These are phyloP conservation scores for Vimba vimba DNA, from an alignment of 2,113 vertebrate species.

Conservation along the genomic window DNA sequence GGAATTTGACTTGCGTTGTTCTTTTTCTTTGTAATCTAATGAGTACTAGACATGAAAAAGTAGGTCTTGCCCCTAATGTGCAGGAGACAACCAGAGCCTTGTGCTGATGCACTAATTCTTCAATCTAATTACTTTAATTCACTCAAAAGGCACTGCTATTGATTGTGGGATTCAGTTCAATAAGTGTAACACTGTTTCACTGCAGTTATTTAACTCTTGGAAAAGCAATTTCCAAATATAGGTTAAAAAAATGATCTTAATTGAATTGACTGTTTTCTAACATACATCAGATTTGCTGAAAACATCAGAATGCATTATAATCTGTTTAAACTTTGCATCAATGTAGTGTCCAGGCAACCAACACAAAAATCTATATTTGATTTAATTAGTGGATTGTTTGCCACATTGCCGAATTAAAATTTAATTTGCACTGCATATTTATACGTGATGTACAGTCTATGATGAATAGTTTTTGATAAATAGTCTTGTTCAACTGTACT, in stretches of 20 bases:
- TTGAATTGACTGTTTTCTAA: conserved; percentile 1
- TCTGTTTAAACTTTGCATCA: neutral
- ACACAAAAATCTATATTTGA: neutral
- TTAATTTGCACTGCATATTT: neutral
- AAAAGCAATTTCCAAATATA: conserved; percentile 10
- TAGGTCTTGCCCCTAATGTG: conserved; percentile 31
- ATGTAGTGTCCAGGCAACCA: neutral
- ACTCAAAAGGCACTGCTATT: conserved; percentile 54
- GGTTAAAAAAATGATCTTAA: neutral
- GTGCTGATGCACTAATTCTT: conserved; percentile 52
- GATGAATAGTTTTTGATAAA: neutral
- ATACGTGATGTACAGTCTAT: neutral
- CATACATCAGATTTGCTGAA: neutral
- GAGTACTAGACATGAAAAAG: conserved; percentile 35
- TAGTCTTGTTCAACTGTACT: neutral
- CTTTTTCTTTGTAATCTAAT: conserved; percentile 39
- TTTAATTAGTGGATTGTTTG: neutral
- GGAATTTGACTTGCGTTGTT: neutral
- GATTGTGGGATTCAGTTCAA: conserved; percentile 49
- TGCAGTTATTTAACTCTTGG: conserved; percentile 23
- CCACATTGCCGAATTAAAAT: neutral
- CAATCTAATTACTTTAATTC: conserved; percentile 58
- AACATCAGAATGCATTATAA: neutral
- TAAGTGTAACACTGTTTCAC: conserved; percentile 45
- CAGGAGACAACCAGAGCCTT: conserved; percentile 42